phyloP scores from a whole-genome alignment of 2,888 invertebrate species.

The Elegia similella region DNA sequence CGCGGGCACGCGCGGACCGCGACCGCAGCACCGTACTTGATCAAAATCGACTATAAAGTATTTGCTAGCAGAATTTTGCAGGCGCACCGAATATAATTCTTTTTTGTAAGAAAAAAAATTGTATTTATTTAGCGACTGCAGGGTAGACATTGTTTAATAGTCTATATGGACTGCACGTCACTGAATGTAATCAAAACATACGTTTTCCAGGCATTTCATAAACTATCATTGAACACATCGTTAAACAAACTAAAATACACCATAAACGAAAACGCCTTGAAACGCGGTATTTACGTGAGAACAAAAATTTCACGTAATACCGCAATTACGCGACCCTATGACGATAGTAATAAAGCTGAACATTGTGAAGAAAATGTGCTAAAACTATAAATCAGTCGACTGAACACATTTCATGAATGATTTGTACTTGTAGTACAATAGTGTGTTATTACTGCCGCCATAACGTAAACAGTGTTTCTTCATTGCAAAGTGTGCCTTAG shows the following conservation, averaged over 20 bases:
- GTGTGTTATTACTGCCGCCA: constrained; percentile 32
- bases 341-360: constrained; percentile 28
- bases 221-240: constrained; percentile 14
- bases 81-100: too few relatives aligned
- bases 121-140: too few relatives aligned
- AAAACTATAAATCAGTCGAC: constrained; percentile 47
- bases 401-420: constrained; percentile 61
- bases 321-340: constrained; percentile 6
- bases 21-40: too few relatives aligned
- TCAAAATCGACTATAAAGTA: too few relatives aligned
- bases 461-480: constrained; percentile 14
- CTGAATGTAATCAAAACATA: not conserved
- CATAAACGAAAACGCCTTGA: constrained; percentile 36
- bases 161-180: too few relatives aligned
- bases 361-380: constrained; percentile 38
- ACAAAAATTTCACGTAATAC: constrained; percentile 16
- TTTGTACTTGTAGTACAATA: constrained; percentile 60
- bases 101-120: too few relatives aligned
- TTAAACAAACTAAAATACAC: constrained; percentile 28
- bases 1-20: too few relatives aligned
- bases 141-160: too few relatives aligned
- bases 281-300: constrained; percentile 26
- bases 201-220: constrained; percentile 11
- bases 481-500: constrained; percentile 30
- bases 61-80: too few relatives aligned